These are phyloP conservation scores for Drosophila stalkeri DNA, from an alignment of 2,888 invertebrate species.

Conservation along the genomic window DNA sequence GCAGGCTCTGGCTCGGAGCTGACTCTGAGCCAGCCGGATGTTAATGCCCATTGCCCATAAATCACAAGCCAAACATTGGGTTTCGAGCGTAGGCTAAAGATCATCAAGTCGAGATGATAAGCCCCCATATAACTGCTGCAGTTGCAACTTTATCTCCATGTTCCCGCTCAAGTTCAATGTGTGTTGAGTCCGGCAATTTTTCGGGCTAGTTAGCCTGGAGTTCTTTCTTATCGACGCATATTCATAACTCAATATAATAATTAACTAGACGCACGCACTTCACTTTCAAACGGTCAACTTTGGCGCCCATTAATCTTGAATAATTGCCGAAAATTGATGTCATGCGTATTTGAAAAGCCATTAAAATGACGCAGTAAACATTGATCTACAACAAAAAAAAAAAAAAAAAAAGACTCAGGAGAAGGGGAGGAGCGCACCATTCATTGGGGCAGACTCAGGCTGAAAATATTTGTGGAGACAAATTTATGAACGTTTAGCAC, in stretches of 20 bases:
- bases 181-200: constrained; percentile 47
- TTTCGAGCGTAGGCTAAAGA: constrained; percentile 10
- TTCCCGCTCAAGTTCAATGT: constrained; percentile 24
- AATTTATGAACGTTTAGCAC: constrained; percentile 83
- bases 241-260: constrained; percentile 62
- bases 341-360: constrained; percentile 77
- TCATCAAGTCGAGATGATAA: constrained; percentile 9
- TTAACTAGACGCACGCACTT: constrained; percentile 42
- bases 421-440: constrained; percentile 37
- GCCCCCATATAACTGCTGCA: not conserved
- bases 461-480: constrained; percentile 71
- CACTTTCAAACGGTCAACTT: constrained; percentile 53
- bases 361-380: constrained; percentile 61
- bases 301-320: constrained; percentile 76
- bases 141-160: constrained; percentile 11
- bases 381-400: constrained; percentile 47
- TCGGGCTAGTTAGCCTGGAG: constrained; percentile 43
- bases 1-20: constrained; percentile 5
- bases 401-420: not conserved
- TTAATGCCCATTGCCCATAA: constrained; percentile 48
- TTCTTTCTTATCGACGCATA: constrained; percentile 42
- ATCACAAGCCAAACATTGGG: constrained; percentile 29
- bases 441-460: constrained; percentile 55
- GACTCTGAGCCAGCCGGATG: constrained; percentile 58
- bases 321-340: constrained; percentile 80